Base-by-base conservation (phyloP, 1,140 invertebrate species). In the Polypedilum vanderplanki region DNA sequence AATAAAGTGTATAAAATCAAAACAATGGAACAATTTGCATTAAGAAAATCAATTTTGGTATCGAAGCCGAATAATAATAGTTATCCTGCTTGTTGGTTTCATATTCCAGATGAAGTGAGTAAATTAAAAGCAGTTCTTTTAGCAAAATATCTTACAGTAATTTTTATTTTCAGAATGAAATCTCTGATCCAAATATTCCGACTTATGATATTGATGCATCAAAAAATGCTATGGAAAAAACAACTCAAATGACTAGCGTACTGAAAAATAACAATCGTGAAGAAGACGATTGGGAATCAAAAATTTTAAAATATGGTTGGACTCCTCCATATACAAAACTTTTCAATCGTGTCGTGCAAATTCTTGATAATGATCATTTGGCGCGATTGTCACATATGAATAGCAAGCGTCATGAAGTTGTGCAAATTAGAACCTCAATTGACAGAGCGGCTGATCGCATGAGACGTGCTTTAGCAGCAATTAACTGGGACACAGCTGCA, bases 371-470 rank as follows among this genome's bases (percentile, higher is more conserved):
- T 22, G 92, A 94, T 79, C 85, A 89, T 41, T 81, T 95, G 40
- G 85, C 89, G 0, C 85, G 91, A 75, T 81, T 95, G 24, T 85
- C 90, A 0, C 82, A 84, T 77, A 83, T 83, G 41, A 85, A 83
- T 17, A 83, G 81, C 67, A 83, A 85, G 75, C 84, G 85, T 76
- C 85, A 86, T 77, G 90, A 91, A 79, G 87, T 91, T 3, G 84
- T 94, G 8, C 84, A 88, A 76, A 84, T 91, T 70, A 83, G 91
- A 65, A 86, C 88, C 1, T 85, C 88, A 7, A 83, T 93, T 8
- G 91, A 94, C 78, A 90, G 89, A 75, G 88, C 91, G 1, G 87
- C 90, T 0, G 85, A 87, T 76, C 84, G 89, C 74, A 84, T 94
- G 75, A 83, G 91, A 20, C 86, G 88, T 75, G 85, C 87, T n/a